These are phyloP conservation scores for Syngnathus typhle DNA, from an alignment of 2,113 vertebrate species.

Conservation along the genomic window DNA sequence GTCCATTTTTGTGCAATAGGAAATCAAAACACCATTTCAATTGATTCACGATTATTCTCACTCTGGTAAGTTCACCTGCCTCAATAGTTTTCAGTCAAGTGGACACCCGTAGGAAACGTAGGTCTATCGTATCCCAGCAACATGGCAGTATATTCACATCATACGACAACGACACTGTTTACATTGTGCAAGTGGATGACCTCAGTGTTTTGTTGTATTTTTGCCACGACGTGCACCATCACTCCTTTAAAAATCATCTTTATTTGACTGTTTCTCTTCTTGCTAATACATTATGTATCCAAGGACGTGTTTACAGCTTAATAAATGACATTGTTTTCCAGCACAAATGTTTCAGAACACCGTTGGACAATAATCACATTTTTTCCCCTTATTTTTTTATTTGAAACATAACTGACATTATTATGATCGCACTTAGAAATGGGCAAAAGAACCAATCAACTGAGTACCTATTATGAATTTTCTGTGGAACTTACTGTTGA, in stretches of 20 bases:
- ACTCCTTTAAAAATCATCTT: constrained; percentile 23
- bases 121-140: constrained; percentile 24
- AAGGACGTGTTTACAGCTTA: background rate
- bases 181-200: constrained; percentile 12
- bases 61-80: background rate
- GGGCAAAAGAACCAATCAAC: background rate
- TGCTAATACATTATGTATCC: constrained; percentile 10
- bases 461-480: background rate
- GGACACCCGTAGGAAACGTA: constrained; percentile 3
- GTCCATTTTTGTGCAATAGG: background rate
- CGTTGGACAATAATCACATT: constrained; percentile 4
- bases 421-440: background rate
- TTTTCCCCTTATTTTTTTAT: background rate
- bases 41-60: background rate
- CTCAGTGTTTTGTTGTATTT: background rate
- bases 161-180: background rate
- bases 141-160: background rate
- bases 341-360: constrained; percentile 19
- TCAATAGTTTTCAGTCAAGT: background rate
- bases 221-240: background rate
- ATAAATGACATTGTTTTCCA: constrained; percentile 9
- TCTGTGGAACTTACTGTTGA: background rate
- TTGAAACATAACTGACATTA: constrained; percentile 19
- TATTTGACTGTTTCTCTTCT: constrained; percentile 23
- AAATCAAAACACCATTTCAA: background rate